Conservation (phyloP, 2,113 vertebrate genomes). For the Syngnathus typhle region DNA sequence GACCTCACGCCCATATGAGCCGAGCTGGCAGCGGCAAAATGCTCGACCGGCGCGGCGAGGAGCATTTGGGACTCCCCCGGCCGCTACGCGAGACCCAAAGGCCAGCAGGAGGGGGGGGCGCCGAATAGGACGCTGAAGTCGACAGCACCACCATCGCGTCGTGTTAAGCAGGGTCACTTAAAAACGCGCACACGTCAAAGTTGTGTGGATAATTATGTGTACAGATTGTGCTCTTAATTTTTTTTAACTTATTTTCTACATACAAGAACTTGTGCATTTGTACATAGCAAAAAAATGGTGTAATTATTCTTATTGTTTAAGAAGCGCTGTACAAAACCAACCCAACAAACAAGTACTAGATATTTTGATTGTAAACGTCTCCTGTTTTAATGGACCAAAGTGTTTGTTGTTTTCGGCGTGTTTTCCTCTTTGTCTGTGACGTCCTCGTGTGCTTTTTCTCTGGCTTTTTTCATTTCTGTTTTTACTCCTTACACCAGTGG, state of each 20-base stretch:
- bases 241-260: slow-evolving; percentile 99
- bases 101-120: slow-evolving; percentile 10
- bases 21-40: slow-evolving; percentile 1
- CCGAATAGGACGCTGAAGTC: background rate
- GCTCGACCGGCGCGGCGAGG: slow-evolving; percentile 8
- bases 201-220: slow-evolving; percentile 80
- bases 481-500: slow-evolving; percentile 64
- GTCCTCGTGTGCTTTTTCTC: slow-evolving; percentile 75
- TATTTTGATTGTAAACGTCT: slow-evolving; percentile 97
- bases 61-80: slow-evolving; percentile 44
- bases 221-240: slow-evolving; percentile 92
- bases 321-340: slow-evolving; percentile 74
- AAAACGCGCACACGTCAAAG: slow-evolving; percentile 30
- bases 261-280: slow-evolving; percentile 88
- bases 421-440: slow-evolving; percentile 68
- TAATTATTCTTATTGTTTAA: slow-evolving; percentile 17
- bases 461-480: slow-evolving; percentile 71
- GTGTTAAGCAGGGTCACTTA: slow-evolving; percentile 40
- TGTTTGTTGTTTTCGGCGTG: slow-evolving; percentile 68
- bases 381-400: slow-evolving; percentile 98
- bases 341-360: slow-evolving; percentile 69
- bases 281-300: slow-evolving; percentile 73
- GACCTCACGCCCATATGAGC: slow-evolving; percentile 95
- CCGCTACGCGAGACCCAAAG: slow-evolving; percentile 31
- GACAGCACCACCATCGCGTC: slow-evolving; percentile 9